Conservation (phyloP, 2,888 invertebrate genomes). For the Mayetiola destructor region DNA sequence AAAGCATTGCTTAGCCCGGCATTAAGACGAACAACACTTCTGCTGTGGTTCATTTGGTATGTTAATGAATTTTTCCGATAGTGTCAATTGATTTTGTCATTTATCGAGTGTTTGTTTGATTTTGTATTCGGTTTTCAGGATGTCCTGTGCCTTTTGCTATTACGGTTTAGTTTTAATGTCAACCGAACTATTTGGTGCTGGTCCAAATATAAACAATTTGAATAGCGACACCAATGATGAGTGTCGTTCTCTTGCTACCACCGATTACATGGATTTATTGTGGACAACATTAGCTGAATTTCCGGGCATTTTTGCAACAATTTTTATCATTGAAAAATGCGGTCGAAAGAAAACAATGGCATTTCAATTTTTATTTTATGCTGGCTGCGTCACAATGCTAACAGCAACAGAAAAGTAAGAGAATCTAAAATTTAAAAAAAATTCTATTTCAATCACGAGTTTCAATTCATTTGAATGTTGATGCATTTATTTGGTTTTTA, state of each 20-base stretch:
- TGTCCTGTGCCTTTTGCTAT: constrained; percentile 87
- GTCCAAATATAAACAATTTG: constrained; percentile 17
- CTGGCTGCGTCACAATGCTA: constrained; percentile 57
- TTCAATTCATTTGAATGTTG: constrained; percentile 13
- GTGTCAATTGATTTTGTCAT: not conserved
- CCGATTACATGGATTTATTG: constrained; percentile 81
- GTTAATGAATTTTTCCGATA: constrained; percentile 17
- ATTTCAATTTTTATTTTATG: constrained; percentile 75
- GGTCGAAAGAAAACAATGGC: constrained; percentile 90
- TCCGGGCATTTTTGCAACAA: constrained; percentile 83
- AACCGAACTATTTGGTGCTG: constrained; percentile 59
- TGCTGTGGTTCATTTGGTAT: constrained; percentile 90
- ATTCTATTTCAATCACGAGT: not conserved
- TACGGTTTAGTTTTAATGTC: constrained; percentile 91
- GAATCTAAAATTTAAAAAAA: constrained; percentile 19
- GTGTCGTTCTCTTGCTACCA: constrained; percentile 58
- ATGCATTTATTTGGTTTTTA: not conserved
- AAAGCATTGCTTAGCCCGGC: constrained; percentile 64
- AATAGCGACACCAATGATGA: constrained; percentile 33
- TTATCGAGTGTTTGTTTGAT: not conserved
- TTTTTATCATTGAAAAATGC: constrained; percentile 75
- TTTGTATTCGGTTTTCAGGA: constrained; percentile 40
- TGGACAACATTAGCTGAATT: constrained; percentile 93
- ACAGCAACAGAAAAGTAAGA: constrained; percentile 57
- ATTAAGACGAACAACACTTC: constrained; percentile 64